Evolutionary conservation across 2,113 vertebrate species (phyloP).

Genomic region (Nymphicus hollandicus): DNA sequence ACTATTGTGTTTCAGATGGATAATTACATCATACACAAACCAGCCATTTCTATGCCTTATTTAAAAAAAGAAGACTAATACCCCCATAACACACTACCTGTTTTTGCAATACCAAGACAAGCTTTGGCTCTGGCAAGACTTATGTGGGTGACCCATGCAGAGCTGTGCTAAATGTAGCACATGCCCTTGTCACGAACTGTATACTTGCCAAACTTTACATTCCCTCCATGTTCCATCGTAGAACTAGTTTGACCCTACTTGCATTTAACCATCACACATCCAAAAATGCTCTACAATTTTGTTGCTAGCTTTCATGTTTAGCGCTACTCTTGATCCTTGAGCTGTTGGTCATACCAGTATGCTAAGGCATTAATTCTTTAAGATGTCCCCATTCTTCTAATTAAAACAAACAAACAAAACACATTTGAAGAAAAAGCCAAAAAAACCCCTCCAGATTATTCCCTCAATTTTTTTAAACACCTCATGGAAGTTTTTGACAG

Average conservation of each 20-base stretch:
- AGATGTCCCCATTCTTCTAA: background rate
- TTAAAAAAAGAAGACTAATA: background rate
- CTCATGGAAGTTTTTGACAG: background rate
- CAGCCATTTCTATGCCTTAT: background rate
- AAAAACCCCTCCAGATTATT: background rate
- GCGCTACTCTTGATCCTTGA: background rate
- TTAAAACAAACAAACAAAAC: background rate
- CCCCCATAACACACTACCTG: background rate
- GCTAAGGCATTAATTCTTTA: background rate
- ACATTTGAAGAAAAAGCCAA: background rate
- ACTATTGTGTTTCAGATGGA: background rate
- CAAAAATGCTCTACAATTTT: background rate
- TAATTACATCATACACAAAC: background rate
- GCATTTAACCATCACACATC: background rate
- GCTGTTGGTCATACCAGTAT: background rate
- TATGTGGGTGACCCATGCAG: background rate
- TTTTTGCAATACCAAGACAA: background rate
- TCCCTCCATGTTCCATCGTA: fast-evolving
- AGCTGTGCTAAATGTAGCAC: fast-evolving
- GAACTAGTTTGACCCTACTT: background rate
- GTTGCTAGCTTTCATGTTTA: background rate
- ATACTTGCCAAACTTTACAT: background rate
- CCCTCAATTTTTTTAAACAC: background rate
- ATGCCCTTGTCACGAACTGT: fast-evolving
- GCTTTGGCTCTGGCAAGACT: background rate